Conservation (phyloP, 2,888 invertebrate species). For the Drosophila tripunctata region DNA sequence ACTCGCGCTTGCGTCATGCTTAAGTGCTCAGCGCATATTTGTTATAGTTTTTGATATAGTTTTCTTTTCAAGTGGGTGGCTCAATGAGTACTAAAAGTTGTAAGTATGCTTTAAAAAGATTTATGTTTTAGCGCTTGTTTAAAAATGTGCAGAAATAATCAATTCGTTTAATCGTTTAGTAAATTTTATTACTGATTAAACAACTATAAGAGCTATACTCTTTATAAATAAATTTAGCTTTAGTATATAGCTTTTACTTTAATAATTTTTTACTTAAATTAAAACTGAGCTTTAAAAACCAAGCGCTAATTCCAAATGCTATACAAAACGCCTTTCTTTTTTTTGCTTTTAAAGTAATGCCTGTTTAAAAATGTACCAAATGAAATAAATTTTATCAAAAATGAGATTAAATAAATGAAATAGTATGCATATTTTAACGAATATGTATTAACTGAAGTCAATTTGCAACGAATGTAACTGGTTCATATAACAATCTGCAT, state of each 20-base stretch:
- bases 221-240: too few relatives aligned
- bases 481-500: constrained; percentile 19
- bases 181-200: too few relatives aligned
- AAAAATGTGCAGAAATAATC: too few relatives aligned
- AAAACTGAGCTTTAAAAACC: too few relatives aligned
- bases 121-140: too few relatives aligned
- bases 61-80: constrained; percentile 19
- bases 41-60: constrained; percentile 48
- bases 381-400: not conserved
- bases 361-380: not conserved
- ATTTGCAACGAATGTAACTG: not conserved
- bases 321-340: too few relatives aligned
- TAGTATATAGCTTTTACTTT: too few relatives aligned
- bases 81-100: not conserved
- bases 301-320: too few relatives aligned
- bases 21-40: constrained; percentile 73
- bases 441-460: not conserved
- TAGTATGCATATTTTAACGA: not conserved
- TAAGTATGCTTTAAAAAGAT: not conserved
- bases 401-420: not conserved
- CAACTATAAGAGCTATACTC: too few relatives aligned
- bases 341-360: not conserved
- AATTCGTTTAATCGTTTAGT: too few relatives aligned
- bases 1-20: constrained; percentile 74
- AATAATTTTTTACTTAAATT: too few relatives aligned